phyloP scores from a whole-genome alignment of 2,113 vertebrate genomes.

The Cariama cristata region DNA sequence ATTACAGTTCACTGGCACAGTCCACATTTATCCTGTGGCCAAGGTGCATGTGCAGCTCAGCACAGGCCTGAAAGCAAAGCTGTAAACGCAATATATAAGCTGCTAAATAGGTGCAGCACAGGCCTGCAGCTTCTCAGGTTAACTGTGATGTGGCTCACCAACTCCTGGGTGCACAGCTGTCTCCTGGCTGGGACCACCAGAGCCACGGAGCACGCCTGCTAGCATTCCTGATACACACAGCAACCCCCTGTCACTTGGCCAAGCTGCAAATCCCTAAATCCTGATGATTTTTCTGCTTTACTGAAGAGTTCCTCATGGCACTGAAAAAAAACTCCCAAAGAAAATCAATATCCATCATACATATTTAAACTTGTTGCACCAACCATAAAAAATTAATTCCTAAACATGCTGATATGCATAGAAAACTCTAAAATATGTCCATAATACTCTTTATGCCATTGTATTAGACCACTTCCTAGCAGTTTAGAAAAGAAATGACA shows the following conservation, averaged over 20 bases:
- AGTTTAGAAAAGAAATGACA: background rate
- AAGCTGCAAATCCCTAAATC: background rate
- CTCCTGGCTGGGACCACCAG: background rate
- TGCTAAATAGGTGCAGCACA: background rate
- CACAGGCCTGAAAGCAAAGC: background rate
- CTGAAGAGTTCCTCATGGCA: background rate
- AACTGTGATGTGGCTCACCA: background rate
- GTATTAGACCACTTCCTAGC: background rate
- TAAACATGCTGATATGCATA: background rate
- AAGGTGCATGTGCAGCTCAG: background rate
- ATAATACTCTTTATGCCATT: background rate
- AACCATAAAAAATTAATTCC: background rate
- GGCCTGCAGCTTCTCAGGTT: background rate
- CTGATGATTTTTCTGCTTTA: background rate
- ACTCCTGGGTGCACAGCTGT: background rate
- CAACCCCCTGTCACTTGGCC: background rate
- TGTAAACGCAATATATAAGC: background rate
- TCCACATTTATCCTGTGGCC: background rate
- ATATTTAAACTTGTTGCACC: background rate
- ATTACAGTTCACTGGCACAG: background rate
- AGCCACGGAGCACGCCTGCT: fast-evolving
- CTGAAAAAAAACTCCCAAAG: background rate
- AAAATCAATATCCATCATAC: background rate
- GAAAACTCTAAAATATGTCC: background rate
- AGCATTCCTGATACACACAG: fast-evolving